Evolutionary conservation across 2,888 invertebrate species (phyloP).

Genomic region (Lasioglossum vierecki): DNA sequence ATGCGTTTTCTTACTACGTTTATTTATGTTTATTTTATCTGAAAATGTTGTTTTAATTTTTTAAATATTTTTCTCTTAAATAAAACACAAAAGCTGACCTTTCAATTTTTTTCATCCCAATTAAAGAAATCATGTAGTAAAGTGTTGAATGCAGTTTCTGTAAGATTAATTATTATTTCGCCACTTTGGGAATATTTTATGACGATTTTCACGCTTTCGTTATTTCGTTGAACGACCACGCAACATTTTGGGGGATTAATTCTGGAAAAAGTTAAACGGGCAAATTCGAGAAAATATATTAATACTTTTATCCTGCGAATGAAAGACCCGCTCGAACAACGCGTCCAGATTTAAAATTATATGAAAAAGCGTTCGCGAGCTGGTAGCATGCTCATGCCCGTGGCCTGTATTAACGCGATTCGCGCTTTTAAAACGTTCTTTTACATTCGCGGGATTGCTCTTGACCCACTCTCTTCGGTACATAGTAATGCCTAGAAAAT

Average conservation of each 20-base stretch:
- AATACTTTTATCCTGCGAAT: background rate
- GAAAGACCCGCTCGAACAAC: background rate
- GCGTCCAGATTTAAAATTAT: constrained; percentile 29
- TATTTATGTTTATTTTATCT: no score
- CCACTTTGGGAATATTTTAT: background rate
- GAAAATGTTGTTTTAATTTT: no score
- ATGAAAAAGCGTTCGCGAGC: constrained; percentile 31
- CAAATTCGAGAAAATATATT: background rate
- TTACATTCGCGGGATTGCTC: constrained; percentile 45
- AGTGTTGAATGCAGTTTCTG: background rate
- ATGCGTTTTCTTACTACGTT: no score
- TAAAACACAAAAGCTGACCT: no score
- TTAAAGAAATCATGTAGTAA: no score
- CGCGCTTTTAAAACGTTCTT: constrained; percentile 49
- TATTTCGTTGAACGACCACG: background rate
- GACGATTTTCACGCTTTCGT: background rate
- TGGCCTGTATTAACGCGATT: constrained; percentile 40
- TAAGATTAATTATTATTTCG: background rate
- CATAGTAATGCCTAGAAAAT: constrained; percentile 51
- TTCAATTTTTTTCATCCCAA: no score
- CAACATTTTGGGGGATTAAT: background rate
- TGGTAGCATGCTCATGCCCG: constrained; percentile 3
- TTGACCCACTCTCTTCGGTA: constrained; percentile 60
- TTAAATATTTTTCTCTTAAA: no score
- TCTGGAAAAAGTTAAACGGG: background rate